Percentiles rank a stretch among this genome's conserved stretches.
Evolutionary conservation across 2,888 invertebrate species (phyloP).

Genomic region (Drosophila antonietae): DNA sequence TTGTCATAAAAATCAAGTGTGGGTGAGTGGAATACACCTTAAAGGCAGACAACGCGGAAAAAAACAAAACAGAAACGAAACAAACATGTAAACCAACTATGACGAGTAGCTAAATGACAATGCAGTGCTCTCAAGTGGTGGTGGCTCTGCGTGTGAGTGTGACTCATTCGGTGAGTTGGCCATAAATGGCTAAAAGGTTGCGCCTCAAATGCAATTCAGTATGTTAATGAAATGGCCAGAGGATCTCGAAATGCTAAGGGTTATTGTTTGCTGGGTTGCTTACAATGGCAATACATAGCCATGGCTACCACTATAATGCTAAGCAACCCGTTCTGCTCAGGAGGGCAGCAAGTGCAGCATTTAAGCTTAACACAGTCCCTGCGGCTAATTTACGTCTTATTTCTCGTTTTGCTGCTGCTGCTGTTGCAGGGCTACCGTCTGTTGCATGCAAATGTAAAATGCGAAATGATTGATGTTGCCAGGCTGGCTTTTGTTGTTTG

Average conservation of each 20-base stretch:
- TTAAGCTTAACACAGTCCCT: constrained; percentile 64
- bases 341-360: constrained; percentile 58
- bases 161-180: constrained; percentile 52
- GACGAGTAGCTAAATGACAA: constrained; percentile 50
- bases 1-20: constrained; percentile 57
- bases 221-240: constrained; percentile 39
- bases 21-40: constrained; percentile 53
- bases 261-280: constrained; percentile 10
- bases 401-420: constrained; percentile 20
- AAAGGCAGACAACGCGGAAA: constrained; percentile 28
- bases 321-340: constrained; percentile 29
- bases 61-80: background rate
- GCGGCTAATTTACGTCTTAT: constrained; percentile 68
- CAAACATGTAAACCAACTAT: constrained; percentile 41
- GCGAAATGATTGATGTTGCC: constrained; percentile 76
- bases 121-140: constrained; percentile 27
- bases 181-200: constrained; percentile 25
- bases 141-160: constrained; percentile 12
- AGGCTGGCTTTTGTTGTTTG: constrained; percentile 50
- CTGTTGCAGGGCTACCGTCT: constrained; percentile 45
- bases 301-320: constrained; percentile 34
- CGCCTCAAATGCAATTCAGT: constrained; percentile 13
- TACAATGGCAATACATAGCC: constrained; percentile 10
- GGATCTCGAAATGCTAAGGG: constrained; percentile 31
- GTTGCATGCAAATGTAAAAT: constrained; percentile 62